Evolutionary conservation across 2,797 vertebrate species (phyloP).

Genomic region (Tympanoctomys barrerae): DNA sequence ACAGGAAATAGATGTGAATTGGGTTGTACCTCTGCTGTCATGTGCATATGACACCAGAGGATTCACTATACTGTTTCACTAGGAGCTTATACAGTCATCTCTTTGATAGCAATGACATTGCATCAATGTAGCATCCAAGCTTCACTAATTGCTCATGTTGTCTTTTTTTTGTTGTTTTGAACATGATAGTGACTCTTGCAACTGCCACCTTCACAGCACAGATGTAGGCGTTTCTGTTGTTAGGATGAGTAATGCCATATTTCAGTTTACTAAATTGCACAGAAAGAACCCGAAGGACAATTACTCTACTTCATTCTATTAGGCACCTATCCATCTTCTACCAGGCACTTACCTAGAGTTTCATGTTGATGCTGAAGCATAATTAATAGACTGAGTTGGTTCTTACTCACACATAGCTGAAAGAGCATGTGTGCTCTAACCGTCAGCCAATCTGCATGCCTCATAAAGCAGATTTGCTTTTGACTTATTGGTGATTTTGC

Average conservation of each 20-base stretch:
- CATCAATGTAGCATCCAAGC: slow-evolving; percentile 60
- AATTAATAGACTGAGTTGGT: slow-evolving; percentile 62
- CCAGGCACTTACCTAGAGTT: neutral
- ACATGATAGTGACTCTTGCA: slow-evolving; percentile 67
- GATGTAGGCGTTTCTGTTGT: slow-evolving; percentile 55
- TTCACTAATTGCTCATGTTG: slow-evolving; percentile 67
- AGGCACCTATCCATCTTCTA: slow-evolving; percentile 12
- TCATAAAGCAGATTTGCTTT: slow-evolving; percentile 79
- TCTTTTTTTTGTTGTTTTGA: slow-evolving; percentile 63
- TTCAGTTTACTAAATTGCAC: slow-evolving; percentile 55
- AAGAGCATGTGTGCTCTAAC: slow-evolving; percentile 62
- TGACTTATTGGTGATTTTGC: slow-evolving; percentile 72
- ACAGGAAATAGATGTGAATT: neutral
- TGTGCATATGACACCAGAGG: slow-evolving; percentile 66
- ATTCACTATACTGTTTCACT: slow-evolving; percentile 65
- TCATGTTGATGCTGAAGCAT: slow-evolving; percentile 39
- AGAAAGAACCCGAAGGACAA: slow-evolving; percentile 35
- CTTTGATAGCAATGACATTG: slow-evolving; percentile 67
- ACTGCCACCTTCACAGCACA: slow-evolving; percentile 58
- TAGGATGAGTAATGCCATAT: slow-evolving; percentile 51
- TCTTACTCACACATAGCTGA: slow-evolving; percentile 65
- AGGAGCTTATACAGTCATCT: slow-evolving; percentile 50
- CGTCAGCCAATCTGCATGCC: slow-evolving; percentile 63
- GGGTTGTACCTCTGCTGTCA: neutral
- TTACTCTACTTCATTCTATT: slow-evolving; percentile 8